Percentiles rank a stretch among this genome's conserved stretches.
phyloP scores from a whole-genome alignment of 2,888 invertebrate genomes.

The Eilema sororculum region DNA sequence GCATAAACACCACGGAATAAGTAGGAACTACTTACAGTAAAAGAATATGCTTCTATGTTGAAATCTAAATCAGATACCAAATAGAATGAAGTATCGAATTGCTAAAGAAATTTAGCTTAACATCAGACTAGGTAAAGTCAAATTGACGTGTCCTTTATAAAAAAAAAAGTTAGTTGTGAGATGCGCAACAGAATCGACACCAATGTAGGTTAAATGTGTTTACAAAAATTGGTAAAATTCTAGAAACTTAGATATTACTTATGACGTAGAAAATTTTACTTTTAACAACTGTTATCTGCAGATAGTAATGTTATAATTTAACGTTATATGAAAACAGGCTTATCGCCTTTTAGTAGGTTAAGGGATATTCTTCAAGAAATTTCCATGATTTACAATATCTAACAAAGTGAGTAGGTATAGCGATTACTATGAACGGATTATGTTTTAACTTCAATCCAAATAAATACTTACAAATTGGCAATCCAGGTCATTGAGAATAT shows the following conservation, averaged over 20 bases:
- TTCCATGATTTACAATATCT: neutral
- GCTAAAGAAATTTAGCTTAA: neutral
- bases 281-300: conserved; percentile 6
- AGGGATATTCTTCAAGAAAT: conserved; percentile 6
- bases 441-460: neutral
- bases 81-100: neutral
- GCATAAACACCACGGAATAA: neutral
- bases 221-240: neutral
- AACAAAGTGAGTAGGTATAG: neutral
- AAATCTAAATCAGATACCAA: neutral
- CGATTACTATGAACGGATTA: neutral
- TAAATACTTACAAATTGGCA: neutral
- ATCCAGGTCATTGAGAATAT: neutral
- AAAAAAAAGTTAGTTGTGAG: too few species aligned
- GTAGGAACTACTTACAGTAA: too few species aligned
- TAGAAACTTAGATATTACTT: neutral
- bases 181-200: neutral
- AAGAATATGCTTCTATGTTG: neutral
- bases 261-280: conserved; percentile 7
- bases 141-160: too few species aligned
- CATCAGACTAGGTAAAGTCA: too few species aligned
- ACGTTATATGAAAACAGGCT: conserved; percentile 18
- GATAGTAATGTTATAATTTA: neutral
- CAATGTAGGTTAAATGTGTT: neutral
- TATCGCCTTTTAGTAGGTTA: conserved; percentile 13